Conservation (phyloP, 2,797 vertebrate genomes). For the Rhincodon typus region DNA sequence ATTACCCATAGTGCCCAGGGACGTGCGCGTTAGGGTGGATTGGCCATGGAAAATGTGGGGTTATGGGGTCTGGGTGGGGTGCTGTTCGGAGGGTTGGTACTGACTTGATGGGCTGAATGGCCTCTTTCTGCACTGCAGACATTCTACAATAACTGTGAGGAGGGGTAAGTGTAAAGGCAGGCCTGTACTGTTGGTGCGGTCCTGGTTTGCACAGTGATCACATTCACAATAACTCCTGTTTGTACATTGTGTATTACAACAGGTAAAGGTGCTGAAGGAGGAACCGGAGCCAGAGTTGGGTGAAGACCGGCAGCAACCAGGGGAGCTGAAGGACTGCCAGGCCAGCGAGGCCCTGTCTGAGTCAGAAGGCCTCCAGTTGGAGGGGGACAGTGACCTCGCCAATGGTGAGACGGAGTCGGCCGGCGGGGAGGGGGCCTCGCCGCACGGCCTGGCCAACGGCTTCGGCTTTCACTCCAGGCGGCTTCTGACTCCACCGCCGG, state of each 20-base stretch:
- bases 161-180: no score
- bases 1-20: no score
- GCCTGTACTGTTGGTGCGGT: neutral
- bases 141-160: neutral
- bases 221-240: neutral
- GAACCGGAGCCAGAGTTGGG: neutral
- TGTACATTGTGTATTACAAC: neutral
- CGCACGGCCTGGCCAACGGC: slow-evolving; percentile 46
- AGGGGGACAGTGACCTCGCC: neutral
- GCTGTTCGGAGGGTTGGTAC: no score
- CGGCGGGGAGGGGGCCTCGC: slow-evolving; percentile 36
- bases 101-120: neutral
- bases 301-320: neutral
- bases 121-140: neutral
- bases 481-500: slow-evolving; percentile 5
- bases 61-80: no score
- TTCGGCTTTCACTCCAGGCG: slow-evolving; percentile 45
- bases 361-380: neutral
- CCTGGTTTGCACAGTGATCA: no score
- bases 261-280: neutral
- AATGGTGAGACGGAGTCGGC: slow-evolving; percentile 49
- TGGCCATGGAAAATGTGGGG: no score
- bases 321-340: neutral
- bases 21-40: no score
- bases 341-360: neutral